Evolutionary conservation across 2,888 invertebrate species (phyloP).

Genomic region (Tinea semifulvella): DNA sequence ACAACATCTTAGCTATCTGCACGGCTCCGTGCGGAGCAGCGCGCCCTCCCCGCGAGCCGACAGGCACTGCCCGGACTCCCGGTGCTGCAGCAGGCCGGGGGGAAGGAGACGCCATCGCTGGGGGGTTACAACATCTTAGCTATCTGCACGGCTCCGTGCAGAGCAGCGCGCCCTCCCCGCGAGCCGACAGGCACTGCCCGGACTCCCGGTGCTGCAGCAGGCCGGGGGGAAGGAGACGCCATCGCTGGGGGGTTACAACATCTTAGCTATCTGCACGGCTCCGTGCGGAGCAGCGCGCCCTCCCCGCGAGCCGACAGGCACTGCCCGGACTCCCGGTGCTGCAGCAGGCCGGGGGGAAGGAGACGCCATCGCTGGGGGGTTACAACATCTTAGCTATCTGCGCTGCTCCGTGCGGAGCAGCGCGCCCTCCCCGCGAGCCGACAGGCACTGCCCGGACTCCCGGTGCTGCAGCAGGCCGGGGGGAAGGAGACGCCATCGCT

Average conservation of each 20-base stretch:
- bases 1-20: too few relatives aligned
- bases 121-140: too few relatives aligned
- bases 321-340: conserved; percentile 60
- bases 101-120: conserved; percentile 60
- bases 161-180: conserved; percentile 36
- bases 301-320: conserved; percentile 65
- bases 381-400: too few relatives aligned
- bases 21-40: too few relatives aligned
- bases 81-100: conserved; percentile 60
- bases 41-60: conserved; percentile 46
- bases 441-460: conserved; percentile 67
- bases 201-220: conserved; percentile 64
- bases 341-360: conserved; percentile 47
- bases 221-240: conserved; percentile 45
- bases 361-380: conserved; percentile 62
- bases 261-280: too few relatives aligned
- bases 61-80: conserved; percentile 66
- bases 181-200: conserved; percentile 68
- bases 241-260: too few relatives aligned
- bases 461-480: conserved; percentile 60
- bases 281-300: too few relatives aligned
- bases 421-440: conserved; percentile 43
- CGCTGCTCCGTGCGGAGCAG: too few relatives aligned
- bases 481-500: conserved; percentile 58
- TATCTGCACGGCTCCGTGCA: too few relatives aligned